A percentile compares a stretch with the other conserved stretches of the same genome.
These are phyloP conservation scores for Benthosema pterotum DNA, from an alignment of 2,797 vertebrate species.

Conservation along the genomic window DNA sequence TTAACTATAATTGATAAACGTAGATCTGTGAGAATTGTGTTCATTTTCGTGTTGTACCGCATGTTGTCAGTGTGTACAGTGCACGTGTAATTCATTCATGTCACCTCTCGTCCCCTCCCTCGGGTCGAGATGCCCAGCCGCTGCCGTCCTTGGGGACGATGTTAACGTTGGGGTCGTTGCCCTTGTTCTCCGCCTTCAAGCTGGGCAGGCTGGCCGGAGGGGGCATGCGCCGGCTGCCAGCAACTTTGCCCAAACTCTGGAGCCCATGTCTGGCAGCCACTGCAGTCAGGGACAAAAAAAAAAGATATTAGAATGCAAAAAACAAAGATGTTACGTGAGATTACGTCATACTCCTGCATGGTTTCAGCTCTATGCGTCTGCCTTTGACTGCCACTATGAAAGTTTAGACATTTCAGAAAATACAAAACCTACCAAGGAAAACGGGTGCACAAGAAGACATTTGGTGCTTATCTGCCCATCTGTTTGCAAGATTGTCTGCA, in stretches of 20 bases:
- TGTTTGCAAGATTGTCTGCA: no score
- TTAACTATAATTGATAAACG: no score
- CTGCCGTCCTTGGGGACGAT: slow-evolving; percentile 98
- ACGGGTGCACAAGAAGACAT: no score
- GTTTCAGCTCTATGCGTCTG: no score
- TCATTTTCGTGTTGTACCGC: no score
- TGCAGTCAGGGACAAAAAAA: slow-evolving; percentile 47
- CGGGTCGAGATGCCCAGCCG: slow-evolving; percentile 95
- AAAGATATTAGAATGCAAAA: background rate
- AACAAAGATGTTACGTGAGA: background rate
- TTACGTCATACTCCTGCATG: no score
- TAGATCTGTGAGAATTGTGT: no score
- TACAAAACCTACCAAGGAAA: no score
- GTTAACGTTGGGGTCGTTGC: slow-evolving; percentile 98
- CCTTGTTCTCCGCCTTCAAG: slow-evolving; percentile 99
- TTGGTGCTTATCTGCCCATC: no score
- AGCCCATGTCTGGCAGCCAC: slow-evolving; percentile 99
- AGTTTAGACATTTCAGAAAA: background rate
- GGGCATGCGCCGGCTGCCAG: slow-evolving; percentile 95
- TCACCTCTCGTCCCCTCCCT: slow-evolving; percentile 94
- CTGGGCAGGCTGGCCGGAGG: slow-evolving; percentile 98
- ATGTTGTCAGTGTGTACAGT: background rate
- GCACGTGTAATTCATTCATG: background rate
- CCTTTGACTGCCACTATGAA: no score
- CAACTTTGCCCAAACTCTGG: slow-evolving; percentile 99